Conservation (phyloP, 2,113 vertebrate species). For the Blennius ocellaris region DNA sequence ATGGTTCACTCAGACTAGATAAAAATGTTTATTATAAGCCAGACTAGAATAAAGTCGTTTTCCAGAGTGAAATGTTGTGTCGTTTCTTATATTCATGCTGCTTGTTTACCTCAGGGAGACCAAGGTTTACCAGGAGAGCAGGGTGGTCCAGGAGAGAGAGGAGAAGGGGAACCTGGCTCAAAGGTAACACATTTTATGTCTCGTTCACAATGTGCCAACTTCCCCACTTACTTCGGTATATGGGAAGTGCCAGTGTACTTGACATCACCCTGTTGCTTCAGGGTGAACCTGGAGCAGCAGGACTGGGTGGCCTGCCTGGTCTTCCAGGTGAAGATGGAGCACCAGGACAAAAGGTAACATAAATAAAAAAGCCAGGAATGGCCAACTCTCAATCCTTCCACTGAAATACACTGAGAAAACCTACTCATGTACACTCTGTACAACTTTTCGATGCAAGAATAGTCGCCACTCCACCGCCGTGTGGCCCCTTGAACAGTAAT, state of each 20-base stretch:
- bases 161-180: conserved; percentile 84
- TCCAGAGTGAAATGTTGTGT: conserved; percentile 3
- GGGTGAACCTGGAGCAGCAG: conserved; percentile 87
- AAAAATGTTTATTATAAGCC: no score
- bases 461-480: no score
- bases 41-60: conserved; percentile 3
- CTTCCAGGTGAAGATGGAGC: conserved; percentile 90
- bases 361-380: no score
- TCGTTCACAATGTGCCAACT: background rate
- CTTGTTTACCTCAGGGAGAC: conserved; percentile 77
- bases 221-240: background rate
- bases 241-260: background rate
- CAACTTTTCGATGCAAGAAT: no score
- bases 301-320: conserved; percentile 86
- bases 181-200: conserved; percentile 75
- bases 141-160: conserved; percentile 86
- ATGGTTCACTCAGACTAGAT: no score
- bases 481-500: no score
- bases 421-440: no score
- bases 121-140: conserved; percentile 89
- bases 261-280: conserved; percentile 46
- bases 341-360: conserved; percentile 88
- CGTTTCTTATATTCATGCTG: no score
- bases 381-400: background rate
- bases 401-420: background rate